These are phyloP conservation scores for Armadillidium nasatum DNA, from an alignment of 1,140 invertebrate species.

Conservation along the genomic window DNA sequence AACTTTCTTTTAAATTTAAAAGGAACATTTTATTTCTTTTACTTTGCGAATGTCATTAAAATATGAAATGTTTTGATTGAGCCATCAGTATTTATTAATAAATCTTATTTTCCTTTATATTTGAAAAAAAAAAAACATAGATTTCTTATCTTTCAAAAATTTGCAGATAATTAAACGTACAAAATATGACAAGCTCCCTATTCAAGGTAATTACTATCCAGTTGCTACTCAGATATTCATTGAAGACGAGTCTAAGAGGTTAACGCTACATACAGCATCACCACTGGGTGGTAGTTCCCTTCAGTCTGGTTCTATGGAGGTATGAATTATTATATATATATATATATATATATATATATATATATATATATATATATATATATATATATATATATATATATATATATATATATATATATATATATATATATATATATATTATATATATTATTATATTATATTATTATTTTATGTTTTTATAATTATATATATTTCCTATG, in stretches of 20 bases:
- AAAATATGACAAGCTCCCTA: not conserved
- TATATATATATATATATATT: too few relatives aligned
- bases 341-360: constrained; percentile 11
- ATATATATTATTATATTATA: too few relatives aligned
- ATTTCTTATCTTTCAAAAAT: too few relatives aligned
- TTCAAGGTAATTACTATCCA: constrained; percentile 78
- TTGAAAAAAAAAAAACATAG: too few relatives aligned
- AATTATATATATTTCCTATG: too few relatives aligned
- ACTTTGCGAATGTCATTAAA: too few relatives aligned
- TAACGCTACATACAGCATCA: constrained; percentile 77
- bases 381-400: constrained; percentile 1
- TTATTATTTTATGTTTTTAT: too few relatives aligned
- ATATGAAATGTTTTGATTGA: too few relatives aligned
- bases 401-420: too few relatives aligned
- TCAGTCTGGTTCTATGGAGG: too few relatives aligned
- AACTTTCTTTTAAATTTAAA: constrained; percentile 18
- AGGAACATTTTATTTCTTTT: not conserved
- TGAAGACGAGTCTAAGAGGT: constrained; percentile 61
- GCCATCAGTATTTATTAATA: too few relatives aligned
- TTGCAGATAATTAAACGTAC: not conserved
- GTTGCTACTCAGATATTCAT: constrained; percentile 80
- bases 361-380: constrained; percentile 1
- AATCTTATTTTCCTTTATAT: too few relatives aligned
- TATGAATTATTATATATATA: not conserved
- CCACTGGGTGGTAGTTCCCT: constrained; percentile 67